Percentiles rank a stretch among this genome's conserved stretches.
Evolutionary conservation across 2,797 vertebrate genomes (phyloP).

Genomic region (Gobionotothen gibberifrons): DNA sequence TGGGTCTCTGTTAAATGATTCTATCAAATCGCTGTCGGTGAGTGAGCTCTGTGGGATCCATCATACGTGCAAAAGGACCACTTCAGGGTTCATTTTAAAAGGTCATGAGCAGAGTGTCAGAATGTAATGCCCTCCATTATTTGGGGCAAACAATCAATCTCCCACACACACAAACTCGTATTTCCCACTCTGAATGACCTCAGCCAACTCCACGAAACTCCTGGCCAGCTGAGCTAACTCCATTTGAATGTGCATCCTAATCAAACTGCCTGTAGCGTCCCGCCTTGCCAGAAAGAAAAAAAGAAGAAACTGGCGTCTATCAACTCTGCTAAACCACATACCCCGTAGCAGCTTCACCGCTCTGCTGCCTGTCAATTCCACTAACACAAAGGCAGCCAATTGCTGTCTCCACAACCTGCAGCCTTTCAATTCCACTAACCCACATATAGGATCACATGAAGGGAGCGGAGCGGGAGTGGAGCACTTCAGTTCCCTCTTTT

Average conservation of each 20-base stretch:
- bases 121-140: slow-evolving; percentile 30
- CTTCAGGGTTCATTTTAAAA: slow-evolving; percentile 10
- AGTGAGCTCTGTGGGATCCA: neutral
- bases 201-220: slow-evolving; percentile 18
- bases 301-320: slow-evolving; percentile 45
- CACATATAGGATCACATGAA: slow-evolving; percentile 48
- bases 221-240: slow-evolving; percentile 45
- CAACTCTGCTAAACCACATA: slow-evolving; percentile 64
- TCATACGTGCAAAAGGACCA: slow-evolving; percentile 6
- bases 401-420: slow-evolving; percentile 66
- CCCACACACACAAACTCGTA: slow-evolving; percentile 35
- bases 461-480: slow-evolving; percentile 19
- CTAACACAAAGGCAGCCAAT: slow-evolving; percentile 70
- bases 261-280: slow-evolving; percentile 48
- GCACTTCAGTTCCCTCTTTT: slow-evolving; percentile 12
- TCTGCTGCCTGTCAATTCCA: slow-evolving; percentile 76
- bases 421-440: slow-evolving; percentile 72
- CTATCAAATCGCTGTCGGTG: slow-evolving; percentile 3
- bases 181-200: slow-evolving; percentile 30
- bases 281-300: neutral
- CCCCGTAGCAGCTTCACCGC: slow-evolving; percentile 59
- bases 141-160: slow-evolving; percentile 29
- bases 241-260: slow-evolving; percentile 62
- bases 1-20: slow-evolving; percentile 4
- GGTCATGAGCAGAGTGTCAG: slow-evolving; percentile 18